Evolutionary conservation across 1,140 invertebrate genomes (phyloP), one percentile per base, ranked within the genome.

Genomic region (Psix sp.): DNA sequence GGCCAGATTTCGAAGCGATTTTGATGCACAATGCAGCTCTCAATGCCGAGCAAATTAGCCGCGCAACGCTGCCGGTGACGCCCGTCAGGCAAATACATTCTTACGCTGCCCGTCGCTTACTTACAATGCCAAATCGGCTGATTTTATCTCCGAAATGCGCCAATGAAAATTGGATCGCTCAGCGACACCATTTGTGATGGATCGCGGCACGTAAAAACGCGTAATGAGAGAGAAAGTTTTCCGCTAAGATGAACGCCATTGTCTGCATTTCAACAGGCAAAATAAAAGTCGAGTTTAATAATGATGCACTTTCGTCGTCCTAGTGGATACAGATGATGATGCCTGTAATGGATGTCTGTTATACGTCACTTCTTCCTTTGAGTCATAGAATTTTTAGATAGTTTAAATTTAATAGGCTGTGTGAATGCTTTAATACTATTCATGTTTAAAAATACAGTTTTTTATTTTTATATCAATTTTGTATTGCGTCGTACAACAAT

Each of bases 41-140:
- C 82, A 82, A 83, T 82, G 75, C 76, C 71, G 81, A 70, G 80
- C 59, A 83, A 84, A 84, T 84, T 83, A 82, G 80, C 80, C 79
- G 78, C 80, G 80, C n/a, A n/a, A 75, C 65, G 59, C 82, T 83
- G 77, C 60, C 68, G 73, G 70, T 83, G 82, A 83, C 81, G 81
- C 80, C 74, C 80, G 79, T 83, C 82, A 82, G 31, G 26, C 43
- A 36, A 57, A 57, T 29, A 20, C 49, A 33, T 46, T 54, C 60
- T 45, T 65, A 24, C 38, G 31, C 16, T 40, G 45, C 18, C 20
- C 45, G 29, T 49, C 75, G 60, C 74, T 74, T 68, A 38, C 38
- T 15, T 42, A 66, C 36, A 66, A 73, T 17, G 15, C 63, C 26
- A 15, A 29, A 33, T 65, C 49, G 17, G 14, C 24, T 40, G 51